A percentile compares a stretch with the other conserved stretches of the same genome.
phyloP scores from a whole-genome alignment of 2,888 invertebrate genomes.

The Gonocerus acuteangulatus region DNA sequence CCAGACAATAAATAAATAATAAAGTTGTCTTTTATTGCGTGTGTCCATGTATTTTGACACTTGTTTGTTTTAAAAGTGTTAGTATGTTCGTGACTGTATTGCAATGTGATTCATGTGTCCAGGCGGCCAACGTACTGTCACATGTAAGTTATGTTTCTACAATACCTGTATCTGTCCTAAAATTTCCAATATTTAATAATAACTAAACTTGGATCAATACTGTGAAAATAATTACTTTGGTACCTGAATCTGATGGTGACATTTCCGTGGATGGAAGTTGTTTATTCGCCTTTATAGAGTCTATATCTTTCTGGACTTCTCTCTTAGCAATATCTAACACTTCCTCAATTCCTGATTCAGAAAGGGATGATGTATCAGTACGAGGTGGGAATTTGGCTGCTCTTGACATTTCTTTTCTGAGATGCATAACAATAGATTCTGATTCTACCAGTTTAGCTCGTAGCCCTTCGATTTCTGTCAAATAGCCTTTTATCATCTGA shows the following conservation, averaged over 20 bases:
- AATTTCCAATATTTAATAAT: background rate
- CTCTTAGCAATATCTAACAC: constrained; percentile 68
- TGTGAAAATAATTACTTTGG: too few species aligned
- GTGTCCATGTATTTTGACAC: too few species aligned
- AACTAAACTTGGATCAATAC: background rate
- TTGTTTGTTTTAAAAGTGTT: too few species aligned
- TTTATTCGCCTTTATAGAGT: constrained; percentile 45
- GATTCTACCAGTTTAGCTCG: constrained; percentile 82
- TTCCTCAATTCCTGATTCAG: constrained; percentile 36
- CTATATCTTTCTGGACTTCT: constrained; percentile 64
- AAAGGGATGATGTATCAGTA: constrained; percentile 8
- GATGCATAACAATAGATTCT: constrained; percentile 66
- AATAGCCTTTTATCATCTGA: constrained; percentile 70
- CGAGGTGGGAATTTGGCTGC: constrained; percentile 1
- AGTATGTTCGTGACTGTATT: too few species aligned
- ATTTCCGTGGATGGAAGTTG: constrained; percentile 36
- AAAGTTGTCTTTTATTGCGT: too few species aligned
- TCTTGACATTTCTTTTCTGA: constrained; percentile 48
- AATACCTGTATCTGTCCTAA: too few species aligned
- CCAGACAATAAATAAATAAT: too few species aligned
- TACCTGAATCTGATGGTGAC: constrained; percentile 28
- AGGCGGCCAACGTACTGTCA: too few species aligned
- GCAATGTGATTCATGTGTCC: too few species aligned
- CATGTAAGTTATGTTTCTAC: too few species aligned
- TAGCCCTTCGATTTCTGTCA: constrained; percentile 84